These are phyloP conservation scores for Erpornis zantholeuca DNA, from an alignment of 2,113 vertebrate genomes.

Conservation along the genomic window DNA sequence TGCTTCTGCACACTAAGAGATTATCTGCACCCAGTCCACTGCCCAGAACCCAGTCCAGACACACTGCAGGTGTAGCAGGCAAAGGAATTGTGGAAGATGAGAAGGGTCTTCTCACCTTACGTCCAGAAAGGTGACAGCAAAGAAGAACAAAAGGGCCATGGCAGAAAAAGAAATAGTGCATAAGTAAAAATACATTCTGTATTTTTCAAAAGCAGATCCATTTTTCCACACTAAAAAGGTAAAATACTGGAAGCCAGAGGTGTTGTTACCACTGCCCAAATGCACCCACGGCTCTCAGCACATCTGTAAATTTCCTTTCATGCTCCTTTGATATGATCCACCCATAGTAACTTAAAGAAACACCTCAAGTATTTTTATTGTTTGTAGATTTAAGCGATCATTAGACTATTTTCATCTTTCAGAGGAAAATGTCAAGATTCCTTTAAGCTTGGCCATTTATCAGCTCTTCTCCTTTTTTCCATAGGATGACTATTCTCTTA, in stretches of 20 bases:
- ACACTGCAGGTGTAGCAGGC: neutral
- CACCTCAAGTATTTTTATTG: neutral
- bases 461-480: neutral
- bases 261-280: neutral
- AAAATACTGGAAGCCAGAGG: neutral
- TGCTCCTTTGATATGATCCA: neutral
- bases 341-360: neutral
- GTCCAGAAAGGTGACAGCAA: neutral
- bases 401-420: neutral
- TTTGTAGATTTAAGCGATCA: neutral
- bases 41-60: neutral
- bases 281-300: accelerated
- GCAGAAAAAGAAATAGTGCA: neutral
- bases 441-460: neutral
- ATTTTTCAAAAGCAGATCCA: neutral
- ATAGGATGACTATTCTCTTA: neutral
- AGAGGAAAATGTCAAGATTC: neutral
- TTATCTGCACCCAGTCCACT: neutral
- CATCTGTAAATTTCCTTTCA: neutral
- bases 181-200: neutral
- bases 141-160: neutral
- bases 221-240: neutral
- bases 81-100: neutral
- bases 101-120: neutral
- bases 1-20: neutral